Base-by-base conservation (phyloP, 92 coral and sea anemone species). In the Scolanthus callimorphus region DNA sequence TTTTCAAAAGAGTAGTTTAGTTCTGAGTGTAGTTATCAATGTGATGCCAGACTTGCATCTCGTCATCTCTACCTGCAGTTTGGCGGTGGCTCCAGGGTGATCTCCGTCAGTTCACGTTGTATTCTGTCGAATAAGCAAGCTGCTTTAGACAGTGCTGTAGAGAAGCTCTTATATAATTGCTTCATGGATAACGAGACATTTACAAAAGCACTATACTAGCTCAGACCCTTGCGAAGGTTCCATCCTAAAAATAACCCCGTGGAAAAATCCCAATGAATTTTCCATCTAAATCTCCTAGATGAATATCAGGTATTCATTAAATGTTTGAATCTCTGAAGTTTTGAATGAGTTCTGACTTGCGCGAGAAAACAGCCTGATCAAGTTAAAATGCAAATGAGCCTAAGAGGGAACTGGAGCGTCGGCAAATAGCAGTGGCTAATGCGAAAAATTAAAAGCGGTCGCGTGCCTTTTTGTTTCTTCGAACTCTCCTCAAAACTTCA, bases 61-160 rank as follows among this genome's bases (percentile, higher is more conserved):
- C 43, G 15, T 6, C 43, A 6, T 34, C 12, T 27, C 13, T 88
- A 92, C 98, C 98, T 92, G 90, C 98, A 92, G 55, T 92, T 92
- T 22, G 98, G 98, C 44, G 98, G 98, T 20, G 98, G 98, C 15
- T 92, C 98, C 62, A 92, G 71, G 4, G 98, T 89, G 38, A 92
- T 92, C 57, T 89, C 98, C 27, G 98, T 94, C 62, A 92, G 65
- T 67, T 92, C 98, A 48, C 96, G 58, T 77, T 89, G 98, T 60
- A 92, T 92, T 64, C 98, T 92, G 57, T 9, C 11, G 10, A 73
- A n/a, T n/a, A n/a, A n/a, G n/a, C n/a, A n/a, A n/a, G n/a, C n/a
- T n/a, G n/a, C n/a, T n/a, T n/a, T n/a, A n/a, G n/a, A n/a, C n/a
- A n/a, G n/a, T n/a, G n/a, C n/a, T n/a, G n/a, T n/a, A n/a, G n/a